These are phyloP conservation scores for Dermochelys coriacea DNA, from an alignment of 2,797 vertebrate species.

Conservation along the genomic window DNA sequence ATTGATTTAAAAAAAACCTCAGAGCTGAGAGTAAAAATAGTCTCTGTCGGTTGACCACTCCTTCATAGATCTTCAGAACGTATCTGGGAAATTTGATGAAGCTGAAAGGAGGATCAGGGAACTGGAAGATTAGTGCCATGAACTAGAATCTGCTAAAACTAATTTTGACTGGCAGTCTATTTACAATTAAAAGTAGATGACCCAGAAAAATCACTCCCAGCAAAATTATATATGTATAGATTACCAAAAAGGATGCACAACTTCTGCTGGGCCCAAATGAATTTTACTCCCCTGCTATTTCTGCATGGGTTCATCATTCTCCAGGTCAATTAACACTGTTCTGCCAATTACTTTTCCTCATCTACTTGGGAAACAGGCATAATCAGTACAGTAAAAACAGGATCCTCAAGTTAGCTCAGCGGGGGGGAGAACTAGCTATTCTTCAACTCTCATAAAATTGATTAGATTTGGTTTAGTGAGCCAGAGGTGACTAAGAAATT, in stretches of 20 bases:
- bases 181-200: conserved; percentile 8
- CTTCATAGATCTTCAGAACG: neutral
- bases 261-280: neutral
- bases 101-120: neutral
- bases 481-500: neutral
- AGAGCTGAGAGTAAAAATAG: neutral
- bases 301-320: neutral
- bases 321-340: neutral
- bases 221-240: neutral
- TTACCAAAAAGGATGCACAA: neutral
- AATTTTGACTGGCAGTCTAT: conserved; percentile 16
- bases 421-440: neutral
- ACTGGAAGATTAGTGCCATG: neutral
- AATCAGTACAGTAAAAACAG: neutral
- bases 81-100: neutral
- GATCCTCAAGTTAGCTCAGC: neutral
- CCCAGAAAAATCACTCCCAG: neutral
- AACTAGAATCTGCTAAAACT: conserved; percentile 14
- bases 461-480: neutral
- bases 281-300: neutral
- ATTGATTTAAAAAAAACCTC: neutral
- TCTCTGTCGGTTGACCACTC: neutral
- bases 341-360: neutral
- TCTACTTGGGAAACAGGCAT: neutral
- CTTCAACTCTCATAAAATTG: neutral